Conservation (phyloP, 2,888 invertebrate genomes). For the Antheraea assamensis region DNA sequence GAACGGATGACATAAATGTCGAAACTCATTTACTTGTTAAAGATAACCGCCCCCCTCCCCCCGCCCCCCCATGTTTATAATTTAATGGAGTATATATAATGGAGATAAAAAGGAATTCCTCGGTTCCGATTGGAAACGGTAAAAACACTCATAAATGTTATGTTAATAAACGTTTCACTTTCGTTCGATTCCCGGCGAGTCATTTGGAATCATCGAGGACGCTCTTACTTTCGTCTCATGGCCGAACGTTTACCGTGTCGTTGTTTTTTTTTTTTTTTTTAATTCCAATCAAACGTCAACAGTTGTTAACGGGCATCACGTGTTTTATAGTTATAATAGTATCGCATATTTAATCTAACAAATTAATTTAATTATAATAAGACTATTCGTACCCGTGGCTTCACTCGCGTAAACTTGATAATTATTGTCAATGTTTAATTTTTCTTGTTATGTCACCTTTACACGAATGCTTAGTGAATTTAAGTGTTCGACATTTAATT, state of each 20-base stretch:
- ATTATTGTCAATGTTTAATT: background rate
- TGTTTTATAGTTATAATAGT: background rate
- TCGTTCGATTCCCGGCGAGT: slow-evolving; percentile 67
- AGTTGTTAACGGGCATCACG: background rate
- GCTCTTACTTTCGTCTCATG: slow-evolving; percentile 68
- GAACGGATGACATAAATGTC: too few species aligned
- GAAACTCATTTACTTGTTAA: too few species aligned
- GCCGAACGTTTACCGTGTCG: slow-evolving; percentile 40
- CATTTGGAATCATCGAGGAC: slow-evolving; percentile 66
- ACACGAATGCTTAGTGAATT: too few species aligned
- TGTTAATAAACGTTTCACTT: slow-evolving; percentile 62
- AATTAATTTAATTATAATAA: background rate
- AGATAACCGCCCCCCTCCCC: too few species aligned
- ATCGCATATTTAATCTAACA: background rate
- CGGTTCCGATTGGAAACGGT: background rate
- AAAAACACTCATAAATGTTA: slow-evolving; percentile 35
- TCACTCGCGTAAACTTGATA: background rate
- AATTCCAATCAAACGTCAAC: slow-evolving; percentile 13
- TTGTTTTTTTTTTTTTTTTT: slow-evolving; percentile 31
- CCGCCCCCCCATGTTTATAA: too few species aligned
- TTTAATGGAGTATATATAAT: background rate
- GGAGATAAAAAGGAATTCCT: background rate
- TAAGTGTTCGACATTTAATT: too few species aligned
- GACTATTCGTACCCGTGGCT: background rate
- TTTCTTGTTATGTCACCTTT: background rate